Base-by-base conservation (phyloP, 2,797 vertebrate genomes). In the Gadopsis bispinosus region DNA sequence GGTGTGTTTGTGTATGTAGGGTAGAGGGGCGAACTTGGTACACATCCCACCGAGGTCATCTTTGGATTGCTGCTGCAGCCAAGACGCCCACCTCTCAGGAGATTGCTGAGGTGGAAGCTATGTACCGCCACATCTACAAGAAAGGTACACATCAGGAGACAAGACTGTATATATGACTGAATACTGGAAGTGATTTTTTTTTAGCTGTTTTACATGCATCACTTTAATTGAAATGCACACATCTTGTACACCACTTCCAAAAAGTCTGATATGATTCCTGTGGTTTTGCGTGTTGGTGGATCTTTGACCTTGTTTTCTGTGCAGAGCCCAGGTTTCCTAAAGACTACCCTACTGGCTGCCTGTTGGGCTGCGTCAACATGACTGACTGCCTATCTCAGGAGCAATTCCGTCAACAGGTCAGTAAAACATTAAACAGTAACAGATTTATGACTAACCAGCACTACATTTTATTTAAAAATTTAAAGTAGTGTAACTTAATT, bases 11-110 rank as follows among this genome's bases (percentile, higher is more conserved):
- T 55, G 4, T 72, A 64, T 83, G 7, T 60, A 99, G 98, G 91
- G 97, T 98, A 69, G 98, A 99, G 91, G 98, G 98, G 64, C 95
- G 98, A 86, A 97, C 96, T 11, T 99, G 98, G 98, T 99, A 99
- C 89, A 96, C 97, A 0, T 95, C 97, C 47, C 98, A 99, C 71
- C 93, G 98, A 69, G 98, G 98, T 33, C 95, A 97, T 48, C 94
- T 99, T 33, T 99, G 98, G 98, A 98, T 99, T 51, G 97, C 98
- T 79, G 96, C 98, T 66, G 97, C 98, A 33, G 97, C 96, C 70
- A 98, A 98, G 94, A 96, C 78, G 54, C 96, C 98, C 55, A 96
- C 96, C 17, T 92, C 95, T 72, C 96, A 98, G 94, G 98, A 99
- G 88, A 92, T 97, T 19, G 92, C 94, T 3, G 96, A 97, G 80